phyloP scores from a whole-genome alignment of 2,113 vertebrate species.

The Hymenochirus boettgeri region DNA sequence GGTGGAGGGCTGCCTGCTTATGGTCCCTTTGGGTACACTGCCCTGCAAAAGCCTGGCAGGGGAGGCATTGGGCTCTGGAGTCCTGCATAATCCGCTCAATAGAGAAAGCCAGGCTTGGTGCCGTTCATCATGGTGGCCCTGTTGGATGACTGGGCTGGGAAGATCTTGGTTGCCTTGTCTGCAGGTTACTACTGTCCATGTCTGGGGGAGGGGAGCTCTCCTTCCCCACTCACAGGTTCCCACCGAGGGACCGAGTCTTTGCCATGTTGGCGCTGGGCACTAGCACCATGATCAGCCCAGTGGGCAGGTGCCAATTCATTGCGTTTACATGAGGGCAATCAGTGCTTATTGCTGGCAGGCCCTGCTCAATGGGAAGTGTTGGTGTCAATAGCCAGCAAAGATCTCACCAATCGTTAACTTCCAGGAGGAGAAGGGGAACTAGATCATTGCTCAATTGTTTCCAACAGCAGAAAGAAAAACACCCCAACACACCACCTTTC shows the following conservation, averaged over 20 bases:
- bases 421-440: conserved; percentile 82
- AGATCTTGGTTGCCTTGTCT: conserved; percentile 77
- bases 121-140: conserved; percentile 77
- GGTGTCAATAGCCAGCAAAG: conserved; percentile 86
- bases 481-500: conserved; percentile 70
- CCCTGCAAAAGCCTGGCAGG: conserved; percentile 77
- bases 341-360: conserved; percentile 65
- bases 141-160: conserved; percentile 69
- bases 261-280: conserved; percentile 45
- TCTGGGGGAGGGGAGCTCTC: conserved; percentile 63
- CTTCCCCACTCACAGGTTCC: conserved; percentile 72
- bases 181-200: conserved; percentile 86
- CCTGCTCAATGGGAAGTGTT: conserved; percentile 82
- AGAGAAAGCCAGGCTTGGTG: conserved; percentile 93
- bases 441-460: conserved; percentile 89
- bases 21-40: conserved; percentile 74
- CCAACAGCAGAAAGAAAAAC: conserved; percentile 73
- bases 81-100: conserved; percentile 98
- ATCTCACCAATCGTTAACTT: conserved; percentile 88
- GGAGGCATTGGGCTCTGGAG: conserved; percentile 86
- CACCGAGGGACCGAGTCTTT: conserved; percentile 56
- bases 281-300: conserved; percentile 63
- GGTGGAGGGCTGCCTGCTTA: conserved; percentile 67
- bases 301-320: conserved; percentile 72
- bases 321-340: conserved; percentile 69